phyloP scores from a whole-genome alignment of 92 coral and sea anemone genomes.

The Zoanthus sociatus region DNA sequence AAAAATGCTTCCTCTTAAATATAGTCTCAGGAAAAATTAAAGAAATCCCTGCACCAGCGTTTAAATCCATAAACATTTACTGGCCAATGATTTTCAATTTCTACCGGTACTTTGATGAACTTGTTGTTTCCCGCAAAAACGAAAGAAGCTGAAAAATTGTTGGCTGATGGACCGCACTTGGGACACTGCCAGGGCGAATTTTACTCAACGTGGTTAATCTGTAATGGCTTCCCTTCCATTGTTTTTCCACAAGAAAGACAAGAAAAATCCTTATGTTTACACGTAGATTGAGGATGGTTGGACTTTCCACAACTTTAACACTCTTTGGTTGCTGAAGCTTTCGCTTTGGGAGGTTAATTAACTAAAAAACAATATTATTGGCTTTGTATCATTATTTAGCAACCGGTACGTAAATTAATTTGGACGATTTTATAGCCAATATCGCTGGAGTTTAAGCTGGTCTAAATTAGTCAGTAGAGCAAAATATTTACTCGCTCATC shows the following conservation, averaged over 20 bases:
- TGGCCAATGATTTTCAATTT: constrained; percentile 24
- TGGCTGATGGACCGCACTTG: constrained; percentile 3
- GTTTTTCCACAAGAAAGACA: not conserved
- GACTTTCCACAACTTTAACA: too few species aligned
- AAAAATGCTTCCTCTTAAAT: too few species aligned
- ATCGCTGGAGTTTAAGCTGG: too few species aligned
- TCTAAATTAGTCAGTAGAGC: too few species aligned
- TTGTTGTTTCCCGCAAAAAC: constrained; percentile 7
- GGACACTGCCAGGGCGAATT: constrained; percentile 34
- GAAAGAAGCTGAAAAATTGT: constrained; percentile 17
- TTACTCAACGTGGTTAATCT: not conserved
- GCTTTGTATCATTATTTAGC: too few species aligned
- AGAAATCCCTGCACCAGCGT: constrained; percentile 64
- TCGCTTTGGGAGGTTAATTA: too few species aligned
- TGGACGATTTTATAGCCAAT: too few species aligned
- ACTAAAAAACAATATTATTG: too few species aligned
- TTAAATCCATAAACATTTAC: constrained; percentile 56
- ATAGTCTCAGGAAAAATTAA: constrained; percentile 35
- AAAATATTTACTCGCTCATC: constrained; percentile 30
- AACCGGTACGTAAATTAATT: too few species aligned
- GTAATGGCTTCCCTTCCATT: constrained; percentile 18
- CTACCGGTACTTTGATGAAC: constrained; percentile 51
- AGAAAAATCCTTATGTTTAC: constrained; percentile 24
- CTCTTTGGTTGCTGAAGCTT: too few species aligned
- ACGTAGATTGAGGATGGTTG: not conserved